Base-by-base conservation (phyloP, 2,888 invertebrate species). In the Stenurella melanura region DNA sequence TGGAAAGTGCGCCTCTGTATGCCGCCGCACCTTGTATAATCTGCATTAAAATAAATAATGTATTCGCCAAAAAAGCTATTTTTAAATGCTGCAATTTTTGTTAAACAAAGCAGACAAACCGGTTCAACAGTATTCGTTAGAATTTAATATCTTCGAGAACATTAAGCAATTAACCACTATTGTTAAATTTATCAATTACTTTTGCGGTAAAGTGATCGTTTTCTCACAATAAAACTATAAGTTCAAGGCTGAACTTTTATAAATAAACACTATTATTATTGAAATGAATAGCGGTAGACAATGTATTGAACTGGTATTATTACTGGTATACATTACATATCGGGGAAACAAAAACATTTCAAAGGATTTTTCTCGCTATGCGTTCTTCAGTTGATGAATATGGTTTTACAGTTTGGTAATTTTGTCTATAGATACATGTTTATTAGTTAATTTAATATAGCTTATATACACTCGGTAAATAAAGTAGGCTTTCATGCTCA, bases 121-220 rank as follows among this genome's bases (percentile, higher is more conserved):
- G 12, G 58, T 58, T 58, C 15, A 15, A 11, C 19, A 6, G 9
- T 58, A 58, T 19, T 19, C 18, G 10, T 58, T 17, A 54, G 17
- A 17, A 17, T 17, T 17, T 21, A 18, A 60, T 15, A 21, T 60
- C 15, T 17, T 64, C 42, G 42, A 34, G 30, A 34, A 61, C 15
- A 30, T 61, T 61, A 61, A 34, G 64, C n/a, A 38, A 64, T 42
- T 18, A 19, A 64, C 38, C 34, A 64, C 42, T n/a, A 50, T 42
- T 38, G 11, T 26, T 63, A 38, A 64, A 18, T 42, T 42, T 17
- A 42, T 42, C 64, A n/a, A 30, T 64, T 42, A 64, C 18, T 64
- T 19, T 64, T 64, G 64, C 64, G 64, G 64, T 64, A 42, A 64
- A 64, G 64, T 42, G 17, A 64, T 64, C n/a, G 34, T 64, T 11